Conservation (phyloP, 2,797 vertebrate species). For the Falco biarmicus region DNA sequence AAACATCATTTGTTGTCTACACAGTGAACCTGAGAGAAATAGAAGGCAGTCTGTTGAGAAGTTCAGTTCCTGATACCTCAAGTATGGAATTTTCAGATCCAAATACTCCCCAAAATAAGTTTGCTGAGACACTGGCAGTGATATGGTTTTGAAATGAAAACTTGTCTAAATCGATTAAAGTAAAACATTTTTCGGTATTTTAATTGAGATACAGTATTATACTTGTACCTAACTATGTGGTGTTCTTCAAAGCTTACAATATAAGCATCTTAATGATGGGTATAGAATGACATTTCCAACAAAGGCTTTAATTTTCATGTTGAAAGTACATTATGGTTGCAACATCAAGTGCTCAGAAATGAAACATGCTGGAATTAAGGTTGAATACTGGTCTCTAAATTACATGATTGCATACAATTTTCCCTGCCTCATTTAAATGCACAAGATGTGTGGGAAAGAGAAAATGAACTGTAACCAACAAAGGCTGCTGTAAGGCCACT, state of each 20-base stretch:
- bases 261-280: background rate
- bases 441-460: background rate
- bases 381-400: background rate
- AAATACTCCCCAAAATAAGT: background rate
- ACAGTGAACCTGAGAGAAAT: background rate
- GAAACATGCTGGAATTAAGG: background rate
- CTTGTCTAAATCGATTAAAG: background rate
- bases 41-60: background rate
- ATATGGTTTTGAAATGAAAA: background rate
- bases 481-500: background rate
- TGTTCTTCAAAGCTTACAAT: background rate
- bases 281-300: background rate
- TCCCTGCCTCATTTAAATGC: background rate
- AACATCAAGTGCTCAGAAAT: background rate
- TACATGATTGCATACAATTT: background rate
- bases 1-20: background rate
- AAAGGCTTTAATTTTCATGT: conserved; percentile 3
- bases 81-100: background rate
- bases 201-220: background rate
- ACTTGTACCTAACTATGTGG: background rate
- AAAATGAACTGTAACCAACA: conserved; percentile 1
- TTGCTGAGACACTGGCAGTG: background rate
- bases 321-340: background rate
- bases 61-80: background rate
- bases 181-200: background rate